phyloP scores from a whole-genome alignment of 2,113 vertebrate genomes.

The Drymodes brunneopygia region DNA sequence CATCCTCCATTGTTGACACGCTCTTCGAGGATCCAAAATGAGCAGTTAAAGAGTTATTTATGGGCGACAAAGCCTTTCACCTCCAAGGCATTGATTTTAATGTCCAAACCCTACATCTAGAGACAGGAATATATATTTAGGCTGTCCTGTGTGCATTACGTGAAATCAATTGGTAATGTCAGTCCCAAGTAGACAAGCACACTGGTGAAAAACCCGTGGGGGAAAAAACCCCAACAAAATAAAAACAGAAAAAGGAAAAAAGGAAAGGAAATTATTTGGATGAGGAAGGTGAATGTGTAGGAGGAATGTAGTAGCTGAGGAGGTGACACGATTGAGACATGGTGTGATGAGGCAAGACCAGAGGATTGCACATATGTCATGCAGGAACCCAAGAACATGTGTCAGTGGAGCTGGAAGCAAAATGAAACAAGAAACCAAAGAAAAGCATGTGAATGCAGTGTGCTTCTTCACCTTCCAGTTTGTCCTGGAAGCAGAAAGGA shows the following conservation, averaged over 20 bases:
- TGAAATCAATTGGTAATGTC: conserved; percentile 3
- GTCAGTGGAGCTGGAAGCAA: background rate
- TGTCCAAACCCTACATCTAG: background rate
- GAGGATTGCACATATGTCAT: background rate
- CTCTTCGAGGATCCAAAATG: background rate
- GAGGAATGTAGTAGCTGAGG: background rate
- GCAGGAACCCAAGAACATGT: background rate
- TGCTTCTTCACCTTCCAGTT: background rate
- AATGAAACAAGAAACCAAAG: background rate
- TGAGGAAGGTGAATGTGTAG: background rate
- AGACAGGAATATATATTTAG: background rate
- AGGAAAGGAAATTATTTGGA: background rate
- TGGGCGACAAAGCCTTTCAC: background rate
- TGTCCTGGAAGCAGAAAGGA: background rate
- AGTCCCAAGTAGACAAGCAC: background rate
- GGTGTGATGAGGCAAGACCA: background rate
- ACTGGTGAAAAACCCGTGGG: background rate
- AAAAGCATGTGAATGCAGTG: accelerated
- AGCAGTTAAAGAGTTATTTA: conserved; percentile 16
- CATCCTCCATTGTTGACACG: background rate
- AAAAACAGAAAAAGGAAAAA: background rate
- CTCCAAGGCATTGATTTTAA: conserved; percentile 18
- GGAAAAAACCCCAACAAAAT: accelerated
- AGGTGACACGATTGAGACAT: background rate
- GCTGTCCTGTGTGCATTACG: background rate